These are phyloP conservation scores for Cheilinus undulatus DNA, from an alignment of 2,113 vertebrate genomes.

Conservation along the genomic window DNA sequence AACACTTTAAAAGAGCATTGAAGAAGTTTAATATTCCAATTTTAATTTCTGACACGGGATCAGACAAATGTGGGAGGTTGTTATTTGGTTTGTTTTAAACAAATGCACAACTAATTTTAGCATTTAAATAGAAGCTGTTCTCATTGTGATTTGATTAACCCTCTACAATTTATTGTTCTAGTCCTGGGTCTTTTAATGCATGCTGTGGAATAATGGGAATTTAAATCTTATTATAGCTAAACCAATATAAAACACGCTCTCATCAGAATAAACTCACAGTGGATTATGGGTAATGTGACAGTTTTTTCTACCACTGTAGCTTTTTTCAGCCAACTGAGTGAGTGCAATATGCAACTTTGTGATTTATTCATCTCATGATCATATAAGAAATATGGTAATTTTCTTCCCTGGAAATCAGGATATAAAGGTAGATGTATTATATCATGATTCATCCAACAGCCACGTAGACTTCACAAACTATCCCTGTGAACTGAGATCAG, in stretches of 20 bases:
- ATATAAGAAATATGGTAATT: background rate
- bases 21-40: constrained; percentile 59
- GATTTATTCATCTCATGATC: background rate
- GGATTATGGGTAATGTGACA: background rate
- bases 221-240: background rate
- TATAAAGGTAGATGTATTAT: background rate
- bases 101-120: constrained; percentile 26
- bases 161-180: constrained; percentile 1
- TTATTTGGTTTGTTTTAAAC: constrained; percentile 28
- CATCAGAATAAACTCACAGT: background rate
- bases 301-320: background rate
- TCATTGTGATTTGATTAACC: constrained; percentile 1
- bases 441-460: no score
- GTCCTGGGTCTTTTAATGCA: background rate
- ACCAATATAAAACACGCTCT: background rate
- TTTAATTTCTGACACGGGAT: constrained; percentile 59
- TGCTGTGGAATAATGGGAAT: background rate
- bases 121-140: background rate
- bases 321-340: background rate
- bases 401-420: background rate
- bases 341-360: background rate
- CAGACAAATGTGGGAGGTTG: constrained; percentile 12
- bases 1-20: constrained; percentile 62
- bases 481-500: background rate
- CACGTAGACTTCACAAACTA: background rate